Evolutionary conservation across 2,113 vertebrate species (phyloP).

Genomic region (Aegotheles bennettii): DNA sequence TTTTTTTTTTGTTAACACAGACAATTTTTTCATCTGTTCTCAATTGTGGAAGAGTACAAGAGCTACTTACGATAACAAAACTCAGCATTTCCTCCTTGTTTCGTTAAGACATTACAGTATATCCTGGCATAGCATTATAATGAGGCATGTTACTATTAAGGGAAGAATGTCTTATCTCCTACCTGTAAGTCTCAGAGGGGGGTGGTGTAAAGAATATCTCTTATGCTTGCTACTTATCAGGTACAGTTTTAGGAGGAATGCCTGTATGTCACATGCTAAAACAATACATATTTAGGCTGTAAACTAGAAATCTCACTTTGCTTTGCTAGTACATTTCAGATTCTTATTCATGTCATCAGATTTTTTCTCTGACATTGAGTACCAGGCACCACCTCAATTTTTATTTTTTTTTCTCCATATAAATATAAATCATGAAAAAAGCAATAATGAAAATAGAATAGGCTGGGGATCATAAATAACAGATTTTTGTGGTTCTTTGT

Average conservation of each 20-base stretch:
- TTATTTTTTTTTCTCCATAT: background rate
- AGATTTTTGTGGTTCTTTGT: background rate
- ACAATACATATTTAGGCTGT: background rate
- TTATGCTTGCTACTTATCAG: background rate
- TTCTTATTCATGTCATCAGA: background rate
- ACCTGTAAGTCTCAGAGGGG: background rate
- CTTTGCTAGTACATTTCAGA: background rate
- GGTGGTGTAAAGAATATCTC: background rate
- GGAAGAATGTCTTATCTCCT: background rate
- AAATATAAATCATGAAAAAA: background rate
- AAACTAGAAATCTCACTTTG: background rate
- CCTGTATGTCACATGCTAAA: background rate
- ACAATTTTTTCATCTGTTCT: background rate
- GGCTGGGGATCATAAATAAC: background rate
- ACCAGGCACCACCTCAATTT: background rate
- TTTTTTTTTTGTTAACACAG: background rate
- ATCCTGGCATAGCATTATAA: conserved; percentile 16
- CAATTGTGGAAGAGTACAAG: background rate
- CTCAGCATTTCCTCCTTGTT: background rate
- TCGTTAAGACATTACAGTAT: background rate
- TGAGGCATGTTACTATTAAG: background rate
- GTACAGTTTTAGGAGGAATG: background rate
- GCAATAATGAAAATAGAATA: background rate
- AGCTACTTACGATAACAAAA: background rate
- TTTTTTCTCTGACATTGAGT: background rate